Conservation (phyloP, 2,888 invertebrate genomes). For the Zhengitettix transpicula region DNA sequence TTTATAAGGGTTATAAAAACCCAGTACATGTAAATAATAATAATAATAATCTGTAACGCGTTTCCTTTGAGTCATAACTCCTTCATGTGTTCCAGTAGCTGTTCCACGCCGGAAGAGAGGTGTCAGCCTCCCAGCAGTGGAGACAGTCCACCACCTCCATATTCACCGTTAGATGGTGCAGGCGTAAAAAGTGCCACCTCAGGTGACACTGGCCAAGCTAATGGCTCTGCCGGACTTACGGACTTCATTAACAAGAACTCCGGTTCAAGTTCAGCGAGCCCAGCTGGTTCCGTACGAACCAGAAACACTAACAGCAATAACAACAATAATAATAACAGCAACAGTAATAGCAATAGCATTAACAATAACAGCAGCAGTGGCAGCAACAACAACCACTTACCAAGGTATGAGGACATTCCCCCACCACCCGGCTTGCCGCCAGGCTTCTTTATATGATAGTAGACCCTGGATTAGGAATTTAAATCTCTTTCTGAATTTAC, state of each 20-base stretch:
- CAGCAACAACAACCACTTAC: slow-evolving; percentile 14
- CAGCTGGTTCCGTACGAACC: neutral
- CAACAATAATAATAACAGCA: slow-evolving; percentile 3
- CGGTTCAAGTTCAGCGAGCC: slow-evolving; percentile 6
- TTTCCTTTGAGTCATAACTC: neutral
- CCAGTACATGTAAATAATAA: neutral
- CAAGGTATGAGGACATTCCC: slow-evolving; percentile 13
- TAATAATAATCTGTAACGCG: neutral
- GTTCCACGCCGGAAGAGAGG: slow-evolving; percentile 16
- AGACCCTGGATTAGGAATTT: neutral
- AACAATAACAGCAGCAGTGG: slow-evolving; percentile 15
- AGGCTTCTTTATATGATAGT: slow-evolving; percentile 13
- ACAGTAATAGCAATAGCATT: slow-evolving; percentile 4
- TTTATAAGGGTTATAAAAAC: neutral
- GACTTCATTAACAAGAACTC: slow-evolving; percentile 11
- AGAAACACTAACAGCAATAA: neutral
- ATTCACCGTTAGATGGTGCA: slow-evolving; percentile 20
- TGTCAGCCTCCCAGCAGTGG: slow-evolving; percentile 14
- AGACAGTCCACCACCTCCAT: slow-evolving; percentile 30
- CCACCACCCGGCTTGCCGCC: slow-evolving; percentile 3
- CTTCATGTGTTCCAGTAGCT: slow-evolving; percentile 7
- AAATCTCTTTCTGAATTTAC: too few relatives aligned
- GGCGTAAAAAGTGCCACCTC: slow-evolving; percentile 2
- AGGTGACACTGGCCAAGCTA: slow-evolving; percentile 4
- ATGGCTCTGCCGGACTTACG: slow-evolving; percentile 3